phyloP scores from a whole-genome alignment of 2,113 vertebrate genomes.

The Setophaga coronata region DNA sequence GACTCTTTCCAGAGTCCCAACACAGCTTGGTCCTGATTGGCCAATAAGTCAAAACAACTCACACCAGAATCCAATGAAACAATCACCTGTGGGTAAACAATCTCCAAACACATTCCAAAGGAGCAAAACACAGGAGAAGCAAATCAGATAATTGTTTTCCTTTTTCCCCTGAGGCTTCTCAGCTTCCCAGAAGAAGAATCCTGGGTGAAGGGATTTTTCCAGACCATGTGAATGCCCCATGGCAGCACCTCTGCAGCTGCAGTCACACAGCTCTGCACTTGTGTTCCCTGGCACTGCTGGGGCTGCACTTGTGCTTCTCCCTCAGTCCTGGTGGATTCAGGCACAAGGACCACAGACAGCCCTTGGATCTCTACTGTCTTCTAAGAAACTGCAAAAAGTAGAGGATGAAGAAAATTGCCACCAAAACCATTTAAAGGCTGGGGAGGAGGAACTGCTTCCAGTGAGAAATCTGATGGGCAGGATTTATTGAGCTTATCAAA shows the following conservation, averaged over 20 bases:
- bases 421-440: neutral
- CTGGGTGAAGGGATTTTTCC: too few relatives aligned
- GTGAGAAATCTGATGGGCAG: neutral
- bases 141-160: too few relatives aligned
- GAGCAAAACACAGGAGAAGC: too few relatives aligned
- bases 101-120: too few relatives aligned
- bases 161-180: too few relatives aligned
- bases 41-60: too few relatives aligned
- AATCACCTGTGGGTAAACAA: too few relatives aligned
- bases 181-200: too few relatives aligned
- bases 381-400: neutral
- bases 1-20: too few relatives aligned
- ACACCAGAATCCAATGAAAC: too few relatives aligned
- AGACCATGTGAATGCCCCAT: too few relatives aligned
- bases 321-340: neutral
- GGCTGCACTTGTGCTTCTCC: neutral
- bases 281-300: neutral
- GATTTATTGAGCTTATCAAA: conserved; percentile 47
- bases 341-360: neutral
- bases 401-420: neutral
- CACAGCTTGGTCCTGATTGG: too few relatives aligned
- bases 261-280: neutral
- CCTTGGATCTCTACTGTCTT: neutral
- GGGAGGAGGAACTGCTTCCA: neutral
- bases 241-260: neutral